Evolutionary conservation across 2,113 vertebrate species (phyloP).

Genomic region (Uria aalge): DNA sequence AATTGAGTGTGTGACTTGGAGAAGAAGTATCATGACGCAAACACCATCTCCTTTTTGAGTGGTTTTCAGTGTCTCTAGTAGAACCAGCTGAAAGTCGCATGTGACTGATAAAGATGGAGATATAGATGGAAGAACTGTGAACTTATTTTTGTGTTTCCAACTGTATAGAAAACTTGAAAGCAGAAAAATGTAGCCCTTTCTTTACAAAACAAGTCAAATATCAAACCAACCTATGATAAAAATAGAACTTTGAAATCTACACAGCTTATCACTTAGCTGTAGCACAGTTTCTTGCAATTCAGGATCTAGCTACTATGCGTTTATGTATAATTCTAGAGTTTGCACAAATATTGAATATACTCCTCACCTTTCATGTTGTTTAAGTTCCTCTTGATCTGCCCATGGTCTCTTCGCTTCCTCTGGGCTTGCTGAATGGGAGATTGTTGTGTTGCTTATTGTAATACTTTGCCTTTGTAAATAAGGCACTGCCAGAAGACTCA

Average conservation of each 20-base stretch:
- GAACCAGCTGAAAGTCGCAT: background rate
- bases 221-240: background rate
- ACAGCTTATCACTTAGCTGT: background rate
- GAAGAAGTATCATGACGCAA: background rate
- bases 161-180: background rate
- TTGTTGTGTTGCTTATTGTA: background rate
- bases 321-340: background rate
- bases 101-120: background rate
- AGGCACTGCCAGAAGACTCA: background rate
- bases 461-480: constrained; percentile 5
- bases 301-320: background rate
- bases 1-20: background rate
- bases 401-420: background rate
- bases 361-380: constrained; percentile 61
- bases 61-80: background rate
- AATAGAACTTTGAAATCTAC: background rate
- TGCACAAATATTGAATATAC: background rate
- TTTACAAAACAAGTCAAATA: background rate
- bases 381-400: constrained; percentile 58
- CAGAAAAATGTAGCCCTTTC: background rate
- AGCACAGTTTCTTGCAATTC: background rate
- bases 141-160: background rate
- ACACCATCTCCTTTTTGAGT: background rate
- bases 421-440: background rate
- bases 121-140: background rate